Conservation (phyloP, 1,140 invertebrate species). For the Cardiocondyla obscurior region DNA sequence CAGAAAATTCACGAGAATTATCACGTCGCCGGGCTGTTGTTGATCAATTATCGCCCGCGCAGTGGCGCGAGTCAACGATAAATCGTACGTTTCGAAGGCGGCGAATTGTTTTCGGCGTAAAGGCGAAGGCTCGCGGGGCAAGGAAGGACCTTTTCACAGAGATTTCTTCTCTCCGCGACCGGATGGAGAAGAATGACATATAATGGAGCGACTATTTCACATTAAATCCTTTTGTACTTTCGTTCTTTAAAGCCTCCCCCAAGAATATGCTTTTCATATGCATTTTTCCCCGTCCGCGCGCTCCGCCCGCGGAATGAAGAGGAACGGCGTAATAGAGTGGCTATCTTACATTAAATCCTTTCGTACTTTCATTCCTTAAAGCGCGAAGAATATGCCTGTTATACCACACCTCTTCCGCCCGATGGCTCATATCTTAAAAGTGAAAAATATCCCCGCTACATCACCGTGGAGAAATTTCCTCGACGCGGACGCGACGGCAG, state of each 20-base stretch:
- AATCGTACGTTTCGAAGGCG: not conserved
- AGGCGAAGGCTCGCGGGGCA: not conserved
- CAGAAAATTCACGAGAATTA: not conserved
- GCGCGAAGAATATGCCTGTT: conserved; percentile 14
- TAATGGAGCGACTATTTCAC: not conserved
- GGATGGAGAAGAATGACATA: not conserved
- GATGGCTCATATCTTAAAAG: conserved; percentile 21
- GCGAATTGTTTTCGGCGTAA: not conserved
- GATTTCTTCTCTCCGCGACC: not conserved
- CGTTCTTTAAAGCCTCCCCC: not conserved
- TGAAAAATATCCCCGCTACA: conserved; percentile 33
- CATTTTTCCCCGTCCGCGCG: not conserved
- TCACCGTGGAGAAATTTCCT: not conserved
- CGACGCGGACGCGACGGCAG: not conserved
- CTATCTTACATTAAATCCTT: not conserved
- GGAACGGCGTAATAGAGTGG: not conserved
- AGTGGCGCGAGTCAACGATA: conserved; percentile 22
- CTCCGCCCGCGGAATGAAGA: not conserved
- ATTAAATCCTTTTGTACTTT: conserved; percentile 4
- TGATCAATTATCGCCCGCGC: not conserved
- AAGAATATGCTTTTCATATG: not conserved
- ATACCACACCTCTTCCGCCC: not conserved
- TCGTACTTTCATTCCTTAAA: not conserved
- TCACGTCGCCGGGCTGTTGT: not conserved
- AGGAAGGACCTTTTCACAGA: too few species aligned